A percentile compares a stretch with the other conserved stretches of the same genome.
Evolutionary conservation across 2,797 vertebrate species (phyloP).

Genomic region (Aphelocoma californica): DNA sequence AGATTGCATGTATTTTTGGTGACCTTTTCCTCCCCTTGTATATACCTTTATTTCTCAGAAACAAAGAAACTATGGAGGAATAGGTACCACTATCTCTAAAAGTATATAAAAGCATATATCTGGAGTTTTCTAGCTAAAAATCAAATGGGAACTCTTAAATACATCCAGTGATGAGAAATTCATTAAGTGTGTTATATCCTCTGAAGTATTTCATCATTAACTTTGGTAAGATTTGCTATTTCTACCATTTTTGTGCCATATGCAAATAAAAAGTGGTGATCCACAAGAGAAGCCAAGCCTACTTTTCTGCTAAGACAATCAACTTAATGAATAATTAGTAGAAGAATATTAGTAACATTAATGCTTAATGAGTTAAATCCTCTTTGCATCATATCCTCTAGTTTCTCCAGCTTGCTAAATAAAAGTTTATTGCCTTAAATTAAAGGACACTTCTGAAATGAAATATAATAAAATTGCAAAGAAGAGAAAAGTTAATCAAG

Average conservation of each 20-base stretch:
- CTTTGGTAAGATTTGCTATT: background rate
- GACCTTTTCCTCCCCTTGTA: background rate
- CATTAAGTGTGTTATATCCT: background rate
- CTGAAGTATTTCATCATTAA: background rate
- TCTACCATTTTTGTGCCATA: background rate
- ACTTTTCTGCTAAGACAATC: conserved; percentile 36
- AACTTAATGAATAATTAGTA: conserved; percentile 59
- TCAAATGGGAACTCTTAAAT: background rate
- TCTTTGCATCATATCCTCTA: conserved; percentile 13
- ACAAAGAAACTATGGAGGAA: background rate
- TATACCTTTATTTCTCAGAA: background rate
- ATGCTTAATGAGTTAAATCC: conserved; percentile 64
- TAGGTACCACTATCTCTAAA: background rate
- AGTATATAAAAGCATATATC: background rate
- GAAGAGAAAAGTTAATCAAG: conserved; percentile 63
- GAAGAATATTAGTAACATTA: conserved; percentile 46
- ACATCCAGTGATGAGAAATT: background rate
- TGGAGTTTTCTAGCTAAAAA: background rate
- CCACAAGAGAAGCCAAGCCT: conserved; percentile 17
- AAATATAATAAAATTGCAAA: conserved; percentile 58
- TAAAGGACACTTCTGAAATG: conserved; percentile 58
- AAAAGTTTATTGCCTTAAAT: conserved; percentile 66
- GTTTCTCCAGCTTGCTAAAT: conserved; percentile 61
- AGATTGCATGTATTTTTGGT: background rate
- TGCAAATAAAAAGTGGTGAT: conserved; percentile 18